Conservation (phyloP, 2,113 vertebrate genomes). For the Mesitornis unicolor region DNA sequence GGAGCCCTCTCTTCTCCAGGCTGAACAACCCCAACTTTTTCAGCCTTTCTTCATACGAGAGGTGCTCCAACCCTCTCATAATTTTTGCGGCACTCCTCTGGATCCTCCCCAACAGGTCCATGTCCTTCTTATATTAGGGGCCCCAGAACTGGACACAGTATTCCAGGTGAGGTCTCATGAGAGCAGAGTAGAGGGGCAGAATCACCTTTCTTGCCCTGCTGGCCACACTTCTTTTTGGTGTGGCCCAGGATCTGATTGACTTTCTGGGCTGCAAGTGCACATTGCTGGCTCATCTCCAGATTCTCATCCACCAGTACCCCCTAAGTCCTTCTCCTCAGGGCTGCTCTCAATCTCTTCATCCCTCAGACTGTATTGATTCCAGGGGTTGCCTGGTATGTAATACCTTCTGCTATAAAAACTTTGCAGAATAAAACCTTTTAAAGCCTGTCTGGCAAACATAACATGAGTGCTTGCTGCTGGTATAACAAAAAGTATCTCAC, state of each 20-base stretch:
- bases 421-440: neutral
- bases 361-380: neutral
- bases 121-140: fast-evolving
- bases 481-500: neutral
- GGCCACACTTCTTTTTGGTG: neutral
- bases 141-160: neutral
- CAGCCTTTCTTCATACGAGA: neutral
- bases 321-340: neutral
- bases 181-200: neutral
- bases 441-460: neutral
- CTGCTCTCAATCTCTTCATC: neutral
- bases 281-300: neutral
- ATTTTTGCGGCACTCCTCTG: neutral
- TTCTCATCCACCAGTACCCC: neutral
- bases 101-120: neutral
- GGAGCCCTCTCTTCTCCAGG: neutral
- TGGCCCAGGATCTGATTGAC: neutral
- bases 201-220: neutral
- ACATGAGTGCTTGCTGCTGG: neutral
- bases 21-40: neutral
- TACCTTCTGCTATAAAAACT: neutral
- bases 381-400: no score
- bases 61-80: no score
- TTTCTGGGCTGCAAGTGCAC: neutral
- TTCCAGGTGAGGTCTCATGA: neutral